Evolutionary conservation across 2,888 invertebrate genomes (phyloP).

Genomic region (Trichogramma evanescens): DNA sequence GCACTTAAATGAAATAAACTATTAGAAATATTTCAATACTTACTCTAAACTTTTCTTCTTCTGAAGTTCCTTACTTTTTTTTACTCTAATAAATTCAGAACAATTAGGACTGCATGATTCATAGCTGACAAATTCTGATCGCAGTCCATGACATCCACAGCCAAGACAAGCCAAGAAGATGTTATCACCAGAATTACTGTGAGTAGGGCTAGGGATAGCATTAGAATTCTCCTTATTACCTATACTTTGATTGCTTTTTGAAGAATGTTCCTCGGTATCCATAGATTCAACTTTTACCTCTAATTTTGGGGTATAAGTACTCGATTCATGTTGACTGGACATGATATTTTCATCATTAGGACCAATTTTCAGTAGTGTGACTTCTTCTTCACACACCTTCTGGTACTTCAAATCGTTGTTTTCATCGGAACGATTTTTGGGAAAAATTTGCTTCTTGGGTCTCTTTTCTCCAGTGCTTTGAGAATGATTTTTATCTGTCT

Average conservation of each 20-base stretch:
- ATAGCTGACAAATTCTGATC: constrained; percentile 73
- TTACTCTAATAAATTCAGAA: constrained; percentile 50
- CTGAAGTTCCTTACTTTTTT: constrained; percentile 34
- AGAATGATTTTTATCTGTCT: constrained; percentile 41
- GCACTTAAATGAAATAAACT: neutral
- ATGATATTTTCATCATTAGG: constrained; percentile 36
- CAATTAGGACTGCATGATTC: constrained; percentile 70
- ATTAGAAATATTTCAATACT: constrained; percentile 1
- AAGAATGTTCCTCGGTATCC: constrained; percentile 34
- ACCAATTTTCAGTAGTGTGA: constrained; percentile 44
- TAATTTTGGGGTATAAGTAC: constrained; percentile 28
- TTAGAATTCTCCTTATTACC: constrained; percentile 31
- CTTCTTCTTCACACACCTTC: constrained; percentile 41
- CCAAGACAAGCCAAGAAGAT: constrained; percentile 55
- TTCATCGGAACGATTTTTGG: constrained; percentile 23
- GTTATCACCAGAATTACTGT: neutral
- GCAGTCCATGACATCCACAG: constrained; percentile 79
- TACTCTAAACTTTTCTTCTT: constrained; percentile 37
- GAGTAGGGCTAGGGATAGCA: too few species aligned
- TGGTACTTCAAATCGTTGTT: constrained; percentile 37
- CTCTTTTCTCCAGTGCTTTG: constrained; percentile 39
- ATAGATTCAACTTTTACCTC: constrained; percentile 46
- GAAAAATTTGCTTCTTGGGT: constrained; percentile 36
- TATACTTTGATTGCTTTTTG: constrained; percentile 25
- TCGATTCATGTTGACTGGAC: too few species aligned